Evolutionary conservation across 35 echinoderm and acorn worm species (phyloP).

Genomic region (Holothuria glaberrima): DNA sequence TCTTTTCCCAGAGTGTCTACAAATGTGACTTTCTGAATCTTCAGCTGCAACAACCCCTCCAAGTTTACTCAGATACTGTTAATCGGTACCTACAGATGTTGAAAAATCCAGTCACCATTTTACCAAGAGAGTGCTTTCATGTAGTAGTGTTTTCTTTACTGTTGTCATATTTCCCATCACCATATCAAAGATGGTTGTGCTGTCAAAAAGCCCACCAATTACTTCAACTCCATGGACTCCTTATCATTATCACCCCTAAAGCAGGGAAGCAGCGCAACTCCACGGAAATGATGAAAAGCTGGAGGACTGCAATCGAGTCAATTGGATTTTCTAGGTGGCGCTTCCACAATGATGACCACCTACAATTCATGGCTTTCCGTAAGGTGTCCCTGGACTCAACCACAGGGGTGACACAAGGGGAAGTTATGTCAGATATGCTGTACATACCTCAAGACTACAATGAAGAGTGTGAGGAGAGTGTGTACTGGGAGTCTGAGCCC

Average conservation of each 20-base stretch:
- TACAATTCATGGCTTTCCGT: slow-evolving; percentile 97
- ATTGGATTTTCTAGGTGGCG: slow-evolving; percentile 89
- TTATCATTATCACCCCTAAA: slow-evolving; percentile 93
- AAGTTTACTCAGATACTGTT: slow-evolving; percentile 87
- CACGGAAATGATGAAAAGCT: slow-evolving; percentile 93
- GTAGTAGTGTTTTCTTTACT: slow-evolving; percentile 96
- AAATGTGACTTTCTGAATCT: slow-evolving; percentile 99
- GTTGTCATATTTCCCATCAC: slow-evolving; percentile 96
- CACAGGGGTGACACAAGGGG: slow-evolving; percentile 23
- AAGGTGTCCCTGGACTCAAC: slow-evolving; percentile 68
- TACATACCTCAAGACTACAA: slow-evolving; percentile 98
- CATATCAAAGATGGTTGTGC: slow-evolving; percentile 96
- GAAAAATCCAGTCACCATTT: slow-evolving; percentile 88
- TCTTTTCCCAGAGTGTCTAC: slow-evolving; percentile 90
- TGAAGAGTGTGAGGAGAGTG: slow-evolving; percentile 88
- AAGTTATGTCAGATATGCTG: slow-evolving; percentile 81
- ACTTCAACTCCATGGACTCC: slow-evolving; percentile 86
- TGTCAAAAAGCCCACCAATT: slow-evolving; percentile 98
- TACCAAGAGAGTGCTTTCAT: slow-evolving; percentile 94
- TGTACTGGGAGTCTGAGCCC: slow-evolving; percentile 74
- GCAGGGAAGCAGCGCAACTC: slow-evolving; percentile 88
- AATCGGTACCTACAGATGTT: slow-evolving; percentile 89
- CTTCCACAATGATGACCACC: slow-evolving; percentile 84
- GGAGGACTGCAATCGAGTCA: slow-evolving; percentile 88
- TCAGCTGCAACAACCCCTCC: slow-evolving; percentile 85